Evolutionary conservation across 2,888 invertebrate genomes (phyloP), one percentile per base, ranked within the genome.

Genomic region (Sepiola atlantica): DNA sequence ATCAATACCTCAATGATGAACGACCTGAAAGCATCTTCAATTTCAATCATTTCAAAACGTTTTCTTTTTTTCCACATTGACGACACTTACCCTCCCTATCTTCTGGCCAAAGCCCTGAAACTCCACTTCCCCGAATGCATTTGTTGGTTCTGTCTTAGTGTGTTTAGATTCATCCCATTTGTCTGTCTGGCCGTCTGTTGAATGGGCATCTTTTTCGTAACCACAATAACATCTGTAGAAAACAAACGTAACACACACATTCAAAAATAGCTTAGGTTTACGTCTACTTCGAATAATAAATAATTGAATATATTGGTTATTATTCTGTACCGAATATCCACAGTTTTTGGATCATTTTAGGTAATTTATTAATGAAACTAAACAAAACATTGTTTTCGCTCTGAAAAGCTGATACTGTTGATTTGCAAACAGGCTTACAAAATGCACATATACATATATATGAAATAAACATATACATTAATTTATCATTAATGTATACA

Each of bases 91-190:
- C 96, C 97, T 97, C 92, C 96, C 96, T 90, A 95, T 95, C 95
- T 96, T 96, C 94, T 96, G 96, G 61, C 96, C 96, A 95, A 96
- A 96, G 0, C 97, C 97, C 45, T 96, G 95, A 95, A 97, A 97
- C 95, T 97, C 97, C 54, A 97, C 96, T 94, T 97, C 97, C 54
- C 97, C 97, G 95, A 96, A 97, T 6, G 97, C 97, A 94, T 97
- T 96, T 18, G 97, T 97, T 55, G 96, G 96, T 32, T 94, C 45
- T 14, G 95, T 94, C 12, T 93, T 95, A 0, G 97, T 96, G 95
- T 97, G 95, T 2, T 93, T 94, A 20, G 95, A 94, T 61, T 95
- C 95, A 8, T 95, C 95, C 97, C 97, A 97, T 55, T 95, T 94
- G 4, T 91, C 91, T 14, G 94, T 94, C 0, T 77, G 90, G 12